Conservation (phyloP, 2,797 vertebrate genomes). For the Manis pentadactyla region DNA sequence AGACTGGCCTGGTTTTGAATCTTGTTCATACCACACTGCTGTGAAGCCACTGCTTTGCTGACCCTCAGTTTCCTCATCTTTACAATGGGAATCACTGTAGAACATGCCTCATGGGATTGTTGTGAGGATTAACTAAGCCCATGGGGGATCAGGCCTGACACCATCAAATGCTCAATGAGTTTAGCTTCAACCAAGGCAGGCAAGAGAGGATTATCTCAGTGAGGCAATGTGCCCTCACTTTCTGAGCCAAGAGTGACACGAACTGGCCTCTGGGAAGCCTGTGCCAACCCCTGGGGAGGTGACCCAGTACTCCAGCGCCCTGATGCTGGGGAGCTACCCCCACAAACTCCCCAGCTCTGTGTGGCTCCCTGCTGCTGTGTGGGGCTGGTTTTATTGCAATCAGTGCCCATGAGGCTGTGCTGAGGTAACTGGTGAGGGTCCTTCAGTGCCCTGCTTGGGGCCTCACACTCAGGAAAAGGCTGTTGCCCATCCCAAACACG, state of each 20-base stretch:
- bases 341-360: background rate
- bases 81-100: background rate
- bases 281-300: background rate
- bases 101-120: background rate
- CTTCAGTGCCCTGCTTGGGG: background rate
- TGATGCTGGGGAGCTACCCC: background rate
- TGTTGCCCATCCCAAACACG: accelerated
- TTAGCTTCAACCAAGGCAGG: background rate
- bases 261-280: background rate
- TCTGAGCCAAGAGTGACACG: background rate
- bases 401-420: background rate
- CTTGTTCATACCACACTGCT: background rate
- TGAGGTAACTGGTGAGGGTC: accelerated
- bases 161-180: background rate
- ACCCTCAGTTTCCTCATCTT: background rate
- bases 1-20: background rate
- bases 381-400: background rate
- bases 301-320: background rate
- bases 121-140: background rate
- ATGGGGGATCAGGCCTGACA: background rate
- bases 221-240: background rate
- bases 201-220: background rate
- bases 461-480: background rate
- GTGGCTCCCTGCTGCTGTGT: background rate
- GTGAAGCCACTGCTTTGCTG: background rate